Evolutionary conservation across 2,888 invertebrate species (phyloP).

Genomic region (Kryphioiulus occultus): DNA sequence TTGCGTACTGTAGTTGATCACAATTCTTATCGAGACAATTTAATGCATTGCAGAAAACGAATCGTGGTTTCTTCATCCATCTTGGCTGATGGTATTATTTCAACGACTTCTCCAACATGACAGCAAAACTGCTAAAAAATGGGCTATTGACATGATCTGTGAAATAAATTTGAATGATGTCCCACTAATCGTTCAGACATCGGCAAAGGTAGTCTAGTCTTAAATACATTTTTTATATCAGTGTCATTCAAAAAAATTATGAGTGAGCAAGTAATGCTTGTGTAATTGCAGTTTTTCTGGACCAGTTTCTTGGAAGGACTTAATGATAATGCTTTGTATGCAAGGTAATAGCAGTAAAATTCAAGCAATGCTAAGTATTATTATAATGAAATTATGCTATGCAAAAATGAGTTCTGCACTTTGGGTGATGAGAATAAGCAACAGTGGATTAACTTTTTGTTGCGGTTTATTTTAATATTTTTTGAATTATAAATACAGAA

Average conservation of each 20-base stretch:
- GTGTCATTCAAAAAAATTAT: not conserved
- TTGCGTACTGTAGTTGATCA: not conserved
- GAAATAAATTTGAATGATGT: slow-evolving; percentile 24
- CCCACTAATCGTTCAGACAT: slow-evolving; percentile 33
- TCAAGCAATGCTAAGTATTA: not conserved
- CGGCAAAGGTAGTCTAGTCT: slow-evolving; percentile 22
- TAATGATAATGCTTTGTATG: slow-evolving; percentile 46
- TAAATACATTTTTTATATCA: not conserved
- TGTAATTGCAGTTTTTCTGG: slow-evolving; percentile 27
- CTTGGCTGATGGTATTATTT: slow-evolving; percentile 48
- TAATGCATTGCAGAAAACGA: not conserved
- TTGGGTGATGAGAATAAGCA: not conserved
- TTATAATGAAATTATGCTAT: not conserved
- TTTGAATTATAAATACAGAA: too few relatives aligned
- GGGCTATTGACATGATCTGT: slow-evolving; percentile 44
- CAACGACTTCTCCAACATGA: slow-evolving; percentile 47
- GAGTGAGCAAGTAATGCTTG: not conserved
- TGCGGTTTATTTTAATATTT: too few relatives aligned
- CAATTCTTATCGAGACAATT: not conserved
- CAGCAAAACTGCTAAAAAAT: slow-evolving; percentile 46
- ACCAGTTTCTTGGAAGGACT: slow-evolving; percentile 43
- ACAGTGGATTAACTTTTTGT: not conserved
- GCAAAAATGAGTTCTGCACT: too few relatives aligned
- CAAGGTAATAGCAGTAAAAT: slow-evolving; percentile 21
- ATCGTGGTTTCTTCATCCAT: slow-evolving; percentile 44